Percentiles rank a stretch among this genome's conserved stretches.
Evolutionary conservation across 2,797 vertebrate genomes (phyloP).

Genomic region (Heliangelus exortis): DNA sequence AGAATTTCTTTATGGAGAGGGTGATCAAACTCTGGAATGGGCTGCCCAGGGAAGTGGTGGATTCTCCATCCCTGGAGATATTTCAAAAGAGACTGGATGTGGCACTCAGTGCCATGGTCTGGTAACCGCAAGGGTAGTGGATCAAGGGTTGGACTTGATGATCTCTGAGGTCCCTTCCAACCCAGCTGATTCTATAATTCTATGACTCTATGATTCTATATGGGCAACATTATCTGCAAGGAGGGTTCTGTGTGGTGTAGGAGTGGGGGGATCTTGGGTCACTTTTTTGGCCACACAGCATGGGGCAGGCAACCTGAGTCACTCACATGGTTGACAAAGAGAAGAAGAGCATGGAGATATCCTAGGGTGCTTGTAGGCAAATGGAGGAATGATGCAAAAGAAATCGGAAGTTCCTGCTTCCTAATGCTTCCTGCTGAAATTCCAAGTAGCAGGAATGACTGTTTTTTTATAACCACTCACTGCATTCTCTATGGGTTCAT

Average conservation of each 20-base stretch:
- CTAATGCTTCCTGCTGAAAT: not conserved
- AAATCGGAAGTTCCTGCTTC: not conserved
- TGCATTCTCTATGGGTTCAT: not conserved
- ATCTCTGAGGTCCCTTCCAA: too few species aligned
- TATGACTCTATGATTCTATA: too few species aligned
- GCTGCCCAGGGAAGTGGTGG: too few species aligned
- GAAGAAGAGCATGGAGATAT: not conserved
- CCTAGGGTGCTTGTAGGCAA: not conserved
- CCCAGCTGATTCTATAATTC: too few species aligned
- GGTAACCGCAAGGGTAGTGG: too few species aligned
- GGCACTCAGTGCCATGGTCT: too few species aligned
- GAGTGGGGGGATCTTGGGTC: not conserved
- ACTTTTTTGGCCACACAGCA: not conserved
- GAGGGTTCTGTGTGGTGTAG: not conserved
- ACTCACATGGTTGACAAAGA: not conserved
- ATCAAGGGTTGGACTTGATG: too few species aligned
- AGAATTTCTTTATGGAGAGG: too few species aligned
- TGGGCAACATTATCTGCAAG: not conserved
- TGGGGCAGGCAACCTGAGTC: not conserved
- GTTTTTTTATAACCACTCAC: not conserved
- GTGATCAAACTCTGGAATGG: too few species aligned
- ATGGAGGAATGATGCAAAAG: not conserved
- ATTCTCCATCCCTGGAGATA: too few species aligned
- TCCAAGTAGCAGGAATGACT: not conserved
- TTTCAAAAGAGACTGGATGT: too few species aligned